phyloP scores from a whole-genome alignment of 1,140 invertebrate species.

The Hylaeus anthracinus region DNA sequence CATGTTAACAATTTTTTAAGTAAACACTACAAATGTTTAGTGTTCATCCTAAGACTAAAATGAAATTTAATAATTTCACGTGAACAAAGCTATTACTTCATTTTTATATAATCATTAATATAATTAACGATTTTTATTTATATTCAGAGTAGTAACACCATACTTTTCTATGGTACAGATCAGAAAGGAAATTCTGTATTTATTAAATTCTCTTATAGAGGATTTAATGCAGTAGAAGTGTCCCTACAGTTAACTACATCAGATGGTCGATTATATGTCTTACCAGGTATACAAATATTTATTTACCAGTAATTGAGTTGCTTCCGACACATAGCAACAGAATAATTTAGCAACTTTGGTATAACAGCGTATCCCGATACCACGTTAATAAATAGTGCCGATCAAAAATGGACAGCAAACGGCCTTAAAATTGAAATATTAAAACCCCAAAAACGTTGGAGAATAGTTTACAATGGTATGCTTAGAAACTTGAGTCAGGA shows the following conservation, averaged over 20 bases:
- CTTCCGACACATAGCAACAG: too few species aligned
- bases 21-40: too few species aligned
- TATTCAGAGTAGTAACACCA: constrained; percentile 71
- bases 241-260: constrained; percentile 77
- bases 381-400: constrained; percentile 65
- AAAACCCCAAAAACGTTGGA: constrained; percentile 80
- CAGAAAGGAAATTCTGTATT: constrained; percentile 76
- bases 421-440: constrained; percentile 83
- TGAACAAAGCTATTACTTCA: too few species aligned
- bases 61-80: too few species aligned
- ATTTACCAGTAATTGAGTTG: not conserved
- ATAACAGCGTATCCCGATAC: constrained; percentile 78
- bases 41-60: too few species aligned
- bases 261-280: constrained; percentile 79
- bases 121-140: not conserved
- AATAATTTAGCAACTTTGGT: constrained; percentile 3
- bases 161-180: constrained; percentile 76
- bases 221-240: constrained; percentile 74
- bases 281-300: constrained; percentile 77
- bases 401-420: constrained; percentile 79
- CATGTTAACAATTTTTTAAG: too few species aligned
- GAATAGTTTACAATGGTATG: constrained; percentile 84
- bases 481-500: constrained; percentile 74
- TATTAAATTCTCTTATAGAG: constrained; percentile 75
- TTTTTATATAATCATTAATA: not conserved